Percentiles rank a stretch among this genome's conserved stretches.
phyloP scores from a whole-genome alignment of 2,113 vertebrate genomes.

The Gymnocephalus cernua region DNA sequence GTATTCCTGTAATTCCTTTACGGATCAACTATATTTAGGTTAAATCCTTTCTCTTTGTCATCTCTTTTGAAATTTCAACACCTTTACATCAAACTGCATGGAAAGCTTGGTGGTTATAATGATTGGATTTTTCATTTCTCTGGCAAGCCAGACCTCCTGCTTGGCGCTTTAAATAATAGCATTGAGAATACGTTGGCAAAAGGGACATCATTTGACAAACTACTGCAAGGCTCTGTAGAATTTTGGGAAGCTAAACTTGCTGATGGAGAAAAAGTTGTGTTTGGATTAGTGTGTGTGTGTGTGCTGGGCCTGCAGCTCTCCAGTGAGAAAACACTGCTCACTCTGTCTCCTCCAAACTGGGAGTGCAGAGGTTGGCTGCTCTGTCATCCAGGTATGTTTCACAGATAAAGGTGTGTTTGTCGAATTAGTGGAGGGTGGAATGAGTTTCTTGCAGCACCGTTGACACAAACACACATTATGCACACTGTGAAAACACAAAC shows the following conservation, averaged over 20 bases:
- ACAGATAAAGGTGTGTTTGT: conserved; percentile 65
- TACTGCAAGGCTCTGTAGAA: conserved; percentile 26
- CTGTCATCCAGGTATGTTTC: conserved; percentile 46
- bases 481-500: conserved; percentile 10
- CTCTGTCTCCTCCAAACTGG: conserved; percentile 51
- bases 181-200: conserved; percentile 40
- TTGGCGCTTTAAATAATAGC: conserved; percentile 31
- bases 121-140: conserved; percentile 54
- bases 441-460: not conserved
- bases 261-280: conserved; percentile 50
- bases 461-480: conserved; percentile 24
- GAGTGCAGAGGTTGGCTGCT: conserved; percentile 32
- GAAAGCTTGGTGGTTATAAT: conserved; percentile 39
- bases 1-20: conserved; percentile 45
- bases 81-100: conserved; percentile 35
- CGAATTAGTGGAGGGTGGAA: conserved; percentile 17
- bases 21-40: conserved; percentile 43
- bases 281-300: conserved; percentile 49
- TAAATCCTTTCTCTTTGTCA: conserved; percentile 53
- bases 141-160: conserved; percentile 26
- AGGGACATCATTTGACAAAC: conserved; percentile 48
- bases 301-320: conserved; percentile 20
- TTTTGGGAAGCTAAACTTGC: conserved; percentile 34
- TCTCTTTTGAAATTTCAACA: conserved; percentile 46
- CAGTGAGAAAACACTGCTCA: conserved; percentile 62